Percentiles rank a stretch among this genome's conserved stretches.
These are phyloP conservation scores for Drosophila incognita DNA, from an alignment of 2,888 invertebrate genomes.

Conservation along the genomic window DNA sequence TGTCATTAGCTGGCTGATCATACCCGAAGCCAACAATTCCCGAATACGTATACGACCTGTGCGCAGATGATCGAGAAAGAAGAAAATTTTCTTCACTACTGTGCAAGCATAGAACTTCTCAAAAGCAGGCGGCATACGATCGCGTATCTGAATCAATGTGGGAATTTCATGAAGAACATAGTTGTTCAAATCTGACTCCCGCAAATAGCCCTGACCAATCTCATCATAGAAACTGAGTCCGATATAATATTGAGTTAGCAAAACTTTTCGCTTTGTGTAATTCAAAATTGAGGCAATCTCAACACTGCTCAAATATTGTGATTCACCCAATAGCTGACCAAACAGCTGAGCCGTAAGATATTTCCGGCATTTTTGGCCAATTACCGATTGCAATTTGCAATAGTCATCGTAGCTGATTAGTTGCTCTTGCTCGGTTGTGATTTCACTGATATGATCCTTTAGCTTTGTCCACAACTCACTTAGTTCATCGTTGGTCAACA, in stretches of 20 bases:
- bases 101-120: constrained; percentile 98
- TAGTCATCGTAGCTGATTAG: constrained; percentile 94
- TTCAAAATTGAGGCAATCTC: constrained; percentile 96
- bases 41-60: constrained; percentile 95
- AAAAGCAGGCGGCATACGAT: constrained; percentile 95
- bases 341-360: constrained; percentile 95
- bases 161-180: constrained; percentile 97
- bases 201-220: constrained; percentile 95
- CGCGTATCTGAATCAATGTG: constrained; percentile 94
- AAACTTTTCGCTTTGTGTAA: constrained; percentile 97
- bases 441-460: constrained; percentile 91
- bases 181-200: constrained; percentile 96
- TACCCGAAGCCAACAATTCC: constrained; percentile 92
- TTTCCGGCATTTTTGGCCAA: constrained; percentile 90
- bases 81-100: constrained; percentile 97
- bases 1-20: constrained; percentile 96
- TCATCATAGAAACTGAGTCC: constrained; percentile 97
- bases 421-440: constrained; percentile 91
- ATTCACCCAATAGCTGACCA: constrained; percentile 93
- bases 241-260: constrained; percentile 97
- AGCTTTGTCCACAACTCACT: constrained; percentile 93
- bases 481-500: constrained; percentile 94
- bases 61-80: constrained; percentile 95
- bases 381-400: constrained; percentile 90
- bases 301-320: constrained; percentile 91